Conservation (phyloP, 2,888 invertebrate genomes). For the Xanthia togata region DNA sequence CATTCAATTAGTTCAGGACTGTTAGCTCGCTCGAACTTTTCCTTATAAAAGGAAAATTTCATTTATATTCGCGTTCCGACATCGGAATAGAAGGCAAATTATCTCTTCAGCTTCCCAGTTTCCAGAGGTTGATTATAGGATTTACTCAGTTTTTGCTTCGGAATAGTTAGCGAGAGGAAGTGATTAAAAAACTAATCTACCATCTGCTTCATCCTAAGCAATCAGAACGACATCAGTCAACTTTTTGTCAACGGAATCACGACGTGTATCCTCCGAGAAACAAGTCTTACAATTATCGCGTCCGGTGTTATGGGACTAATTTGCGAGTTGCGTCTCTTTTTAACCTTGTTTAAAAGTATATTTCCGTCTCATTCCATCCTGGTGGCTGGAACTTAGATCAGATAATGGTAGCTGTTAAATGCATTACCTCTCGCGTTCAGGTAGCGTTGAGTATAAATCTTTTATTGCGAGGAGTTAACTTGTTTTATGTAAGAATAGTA, state of each 20-base stretch:
- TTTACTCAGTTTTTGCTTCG: constrained; percentile 34
- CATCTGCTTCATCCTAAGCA: constrained; percentile 45
- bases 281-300: constrained; percentile 62
- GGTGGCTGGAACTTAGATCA: constrained; percentile 27
- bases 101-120: constrained; percentile 40
- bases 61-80: constrained; percentile 41
- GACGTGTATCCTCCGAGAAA: constrained; percentile 57
- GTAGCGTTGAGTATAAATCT: constrained; percentile 26
- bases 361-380: constrained; percentile 32
- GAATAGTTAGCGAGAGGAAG: constrained; percentile 50
- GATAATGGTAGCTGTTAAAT: constrained; percentile 38
- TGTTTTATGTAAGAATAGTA: constrained; percentile 13
- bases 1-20: constrained; percentile 44
- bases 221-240: constrained; percentile 54
- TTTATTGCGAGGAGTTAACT: constrained; percentile 2
- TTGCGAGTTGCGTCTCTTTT: constrained; percentile 34
- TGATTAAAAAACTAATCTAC: constrained; percentile 45
- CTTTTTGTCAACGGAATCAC: constrained; percentile 60
- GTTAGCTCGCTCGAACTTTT: constrained; percentile 30
- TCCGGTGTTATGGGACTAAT: constrained; percentile 61
- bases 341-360: neutral
- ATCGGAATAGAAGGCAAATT: constrained; percentile 28
- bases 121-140: constrained; percentile 31
- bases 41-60: constrained; percentile 37
- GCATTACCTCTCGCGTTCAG: constrained; percentile 37